These are phyloP conservation scores for Papilio polytes DNA, from an alignment of 1,140 invertebrate genomes.

Conservation along the genomic window DNA sequence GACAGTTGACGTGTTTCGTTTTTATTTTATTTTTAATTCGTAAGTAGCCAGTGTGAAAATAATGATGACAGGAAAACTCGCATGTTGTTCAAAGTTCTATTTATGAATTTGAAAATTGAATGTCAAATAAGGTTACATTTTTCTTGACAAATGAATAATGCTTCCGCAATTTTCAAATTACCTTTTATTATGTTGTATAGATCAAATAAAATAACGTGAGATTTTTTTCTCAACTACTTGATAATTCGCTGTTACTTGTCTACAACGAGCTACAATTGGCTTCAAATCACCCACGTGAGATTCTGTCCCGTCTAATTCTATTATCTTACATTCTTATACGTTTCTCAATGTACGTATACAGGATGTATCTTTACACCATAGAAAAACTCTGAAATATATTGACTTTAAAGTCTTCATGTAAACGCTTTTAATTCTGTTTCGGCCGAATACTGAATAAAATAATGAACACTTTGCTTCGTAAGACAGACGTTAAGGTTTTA, in stretches of 20 bases:
- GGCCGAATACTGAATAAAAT: too few relatives aligned
- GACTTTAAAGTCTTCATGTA: neutral
- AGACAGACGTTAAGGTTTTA: too few relatives aligned
- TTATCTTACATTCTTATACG: slow-evolving; percentile 51
- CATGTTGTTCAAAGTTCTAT: too few relatives aligned
- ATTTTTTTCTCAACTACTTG: neutral
- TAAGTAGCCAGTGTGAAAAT: neutral
- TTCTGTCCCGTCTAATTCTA: slow-evolving; percentile 58
- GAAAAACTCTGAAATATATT: neutral
- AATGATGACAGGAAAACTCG: too few relatives aligned
- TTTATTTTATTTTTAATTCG: neutral
- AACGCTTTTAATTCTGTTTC: neutral
- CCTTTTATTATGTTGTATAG: slow-evolving; percentile 2
- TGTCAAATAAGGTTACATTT: neutral
- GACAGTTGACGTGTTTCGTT: neutral
- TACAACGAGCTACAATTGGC: slow-evolving; percentile 29
- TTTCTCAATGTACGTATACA: slow-evolving; percentile 38
- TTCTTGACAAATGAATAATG: neutral
- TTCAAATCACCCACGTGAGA: slow-evolving; percentile 52
- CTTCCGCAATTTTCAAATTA: slow-evolving; percentile 3
- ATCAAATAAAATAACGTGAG: slow-evolving; percentile 25
- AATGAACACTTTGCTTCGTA: too few relatives aligned
- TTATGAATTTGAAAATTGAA: neutral
- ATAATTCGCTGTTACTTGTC: slow-evolving; percentile 5
- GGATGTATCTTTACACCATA: neutral